A percentile compares a stretch with the other conserved stretches of the same genome.
phyloP scores from a whole-genome alignment of 2,113 vertebrate species.

The pig (Sus scrofa) region T2T-Sscrofa CM000826.6:34227001-34227500 shows the following conservation, averaged over 20 bases:
- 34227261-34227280: not conserved
- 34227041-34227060: not conserved
- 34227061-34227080: not conserved
- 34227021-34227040: not conserved
- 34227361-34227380: not conserved
- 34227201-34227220: not conserved
- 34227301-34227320: constrained; percentile 4
- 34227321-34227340: not conserved
- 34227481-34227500: not conserved
- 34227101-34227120: not conserved
- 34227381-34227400: not conserved
- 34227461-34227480: constrained; percentile 23
- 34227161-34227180: not conserved
- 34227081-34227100: constrained; percentile 30
- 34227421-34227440: not conserved
- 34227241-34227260: not conserved
- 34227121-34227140: not conserved
- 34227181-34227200: not conserved
- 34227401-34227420: constrained; percentile 23
- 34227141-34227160: not conserved
- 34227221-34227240: not conserved
- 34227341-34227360: not conserved
- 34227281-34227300: not conserved
- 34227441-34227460: not conserved
- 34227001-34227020: constrained; percentile 16